Percentiles rank a stretch among this genome's conserved stretches.
These are phyloP conservation scores for Tupiocoris notatus DNA, from an alignment of 2,888 invertebrate genomes.

Conservation along the genomic window DNA sequence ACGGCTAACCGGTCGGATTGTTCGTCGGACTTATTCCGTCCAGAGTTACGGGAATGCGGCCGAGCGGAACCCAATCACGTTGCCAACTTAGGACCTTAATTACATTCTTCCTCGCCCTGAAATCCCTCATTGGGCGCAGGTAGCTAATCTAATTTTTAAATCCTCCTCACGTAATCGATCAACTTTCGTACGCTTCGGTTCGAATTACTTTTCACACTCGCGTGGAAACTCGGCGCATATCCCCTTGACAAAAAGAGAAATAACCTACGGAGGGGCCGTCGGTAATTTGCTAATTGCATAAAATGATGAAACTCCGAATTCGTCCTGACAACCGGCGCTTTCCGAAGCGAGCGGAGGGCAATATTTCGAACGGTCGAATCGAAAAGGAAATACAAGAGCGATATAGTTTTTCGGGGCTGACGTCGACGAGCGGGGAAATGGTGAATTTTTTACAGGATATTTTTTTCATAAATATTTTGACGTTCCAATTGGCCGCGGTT, in stretches of 20 bases:
- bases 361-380: background rate
- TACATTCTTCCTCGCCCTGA: slow-evolving; percentile 11
- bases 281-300: slow-evolving; percentile 32
- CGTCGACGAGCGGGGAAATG: too few relatives aligned
- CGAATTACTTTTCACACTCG: slow-evolving; percentile 27
- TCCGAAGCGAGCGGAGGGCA: background rate
- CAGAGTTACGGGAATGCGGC: slow-evolving; percentile 12
- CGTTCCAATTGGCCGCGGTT: too few relatives aligned
- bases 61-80: slow-evolving; percentile 28
- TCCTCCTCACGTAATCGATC: slow-evolving; percentile 38
- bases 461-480: too few relatives aligned
- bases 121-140: background rate
- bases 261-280: background rate
- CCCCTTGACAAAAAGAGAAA: background rate
- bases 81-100: slow-evolving; percentile 33
- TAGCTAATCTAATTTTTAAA: slow-evolving; percentile 35
- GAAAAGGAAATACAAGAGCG: too few relatives aligned
- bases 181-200: slow-evolving; percentile 28
- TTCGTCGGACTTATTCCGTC: background rate
- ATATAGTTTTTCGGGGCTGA: too few relatives aligned
- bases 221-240: background rate
- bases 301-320: slow-evolving; percentile 12
- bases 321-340: slow-evolving; percentile 9
- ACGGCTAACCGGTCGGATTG: background rate
- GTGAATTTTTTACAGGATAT: too few relatives aligned